Evolutionary conservation across 2,113 vertebrate species (phyloP).

Genomic region (Eurypyga helias): DNA sequence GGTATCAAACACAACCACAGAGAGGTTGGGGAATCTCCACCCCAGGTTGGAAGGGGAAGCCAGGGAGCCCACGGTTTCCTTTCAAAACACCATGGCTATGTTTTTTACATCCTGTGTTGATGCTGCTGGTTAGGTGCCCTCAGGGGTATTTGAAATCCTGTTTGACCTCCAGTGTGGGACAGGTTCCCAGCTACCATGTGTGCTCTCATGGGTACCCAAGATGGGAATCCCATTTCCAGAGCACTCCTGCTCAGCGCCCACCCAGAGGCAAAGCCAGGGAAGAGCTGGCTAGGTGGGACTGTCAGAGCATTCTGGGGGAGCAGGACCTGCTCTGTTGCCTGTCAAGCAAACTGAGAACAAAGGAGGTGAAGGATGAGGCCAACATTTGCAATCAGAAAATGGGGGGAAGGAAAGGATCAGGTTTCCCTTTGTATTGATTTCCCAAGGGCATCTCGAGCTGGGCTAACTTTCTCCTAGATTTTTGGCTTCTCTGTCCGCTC

Average conservation of each 20-base stretch:
- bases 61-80: fast-evolving
- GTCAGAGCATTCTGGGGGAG: neutral
- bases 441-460: neutral
- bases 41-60: neutral
- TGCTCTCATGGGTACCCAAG: neutral
- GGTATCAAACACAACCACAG: neutral
- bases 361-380: neutral
- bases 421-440: neutral
- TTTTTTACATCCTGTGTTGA: neutral
- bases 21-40: neutral
- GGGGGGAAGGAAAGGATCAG: neutral
- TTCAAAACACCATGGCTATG: fast-evolving
- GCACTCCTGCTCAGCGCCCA: neutral
- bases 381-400: neutral
- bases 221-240: neutral
- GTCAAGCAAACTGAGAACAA: neutral
- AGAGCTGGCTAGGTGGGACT: neutral
- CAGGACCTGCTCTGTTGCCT: neutral
- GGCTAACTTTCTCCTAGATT: neutral
- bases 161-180: neutral
- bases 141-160: neutral
- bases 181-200: neutral
- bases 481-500: neutral
- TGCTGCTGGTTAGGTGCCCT: neutral
- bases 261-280: fast-evolving